A percentile compares a stretch with the other conserved stretches of the same genome.
These are phyloP conservation scores for Ridgeia piscesae DNA, from an alignment of 1,140 invertebrate genomes.

Conservation along the genomic window DNA sequence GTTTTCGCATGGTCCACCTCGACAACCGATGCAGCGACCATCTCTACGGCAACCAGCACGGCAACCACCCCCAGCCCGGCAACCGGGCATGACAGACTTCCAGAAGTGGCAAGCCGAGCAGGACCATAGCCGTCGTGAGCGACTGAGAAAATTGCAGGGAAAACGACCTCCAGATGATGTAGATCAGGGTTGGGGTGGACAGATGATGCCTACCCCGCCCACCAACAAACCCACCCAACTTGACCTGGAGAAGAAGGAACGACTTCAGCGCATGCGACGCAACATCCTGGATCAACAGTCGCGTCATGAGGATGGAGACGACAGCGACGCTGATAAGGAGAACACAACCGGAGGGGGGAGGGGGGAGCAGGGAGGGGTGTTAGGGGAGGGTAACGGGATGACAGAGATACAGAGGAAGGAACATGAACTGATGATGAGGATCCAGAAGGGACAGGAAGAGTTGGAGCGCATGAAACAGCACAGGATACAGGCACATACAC, in stretches of 20 bases:
- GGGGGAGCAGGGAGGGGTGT: neutral
- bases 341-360: neutral
- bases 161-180: neutral
- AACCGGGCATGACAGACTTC: neutral
- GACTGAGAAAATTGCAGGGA: neutral
- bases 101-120: conserved; percentile 11
- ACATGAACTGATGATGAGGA: conserved; percentile 40
- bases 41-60: neutral
- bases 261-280: neutral
- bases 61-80: neutral
- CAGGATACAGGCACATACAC: conserved; percentile 36
- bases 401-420: conserved; percentile 42
- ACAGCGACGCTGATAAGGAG: neutral
- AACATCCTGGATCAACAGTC: neutral
- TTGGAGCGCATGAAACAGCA: conserved; percentile 37
- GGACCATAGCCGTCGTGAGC: neutral
- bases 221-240: neutral
- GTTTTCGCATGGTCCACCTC: neutral
- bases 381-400: conserved; percentile 39
- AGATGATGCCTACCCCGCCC: neutral
- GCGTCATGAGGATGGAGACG: neutral
- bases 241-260: neutral
- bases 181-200: neutral
- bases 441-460: conserved; percentile 36
- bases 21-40: neutral